These are phyloP conservation scores for Apis florea DNA, from an alignment of 1,140 invertebrate genomes.

Conservation along the genomic window DNA sequence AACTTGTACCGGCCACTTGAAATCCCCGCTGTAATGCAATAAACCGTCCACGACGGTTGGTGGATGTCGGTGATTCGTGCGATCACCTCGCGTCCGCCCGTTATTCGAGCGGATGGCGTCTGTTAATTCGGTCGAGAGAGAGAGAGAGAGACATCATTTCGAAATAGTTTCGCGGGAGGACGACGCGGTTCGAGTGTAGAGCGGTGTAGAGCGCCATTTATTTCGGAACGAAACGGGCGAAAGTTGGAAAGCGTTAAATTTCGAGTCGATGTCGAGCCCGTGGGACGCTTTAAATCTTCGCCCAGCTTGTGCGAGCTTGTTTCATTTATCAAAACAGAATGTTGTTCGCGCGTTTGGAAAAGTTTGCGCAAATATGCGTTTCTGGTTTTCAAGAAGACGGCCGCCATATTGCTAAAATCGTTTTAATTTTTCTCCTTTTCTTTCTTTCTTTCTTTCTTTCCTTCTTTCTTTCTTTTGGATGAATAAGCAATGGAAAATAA, in stretches of 20 bases:
- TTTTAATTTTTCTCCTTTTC: too few species aligned
- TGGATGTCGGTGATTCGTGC: constrained; percentile 5
- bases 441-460: too few species aligned
- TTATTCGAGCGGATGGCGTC: neutral
- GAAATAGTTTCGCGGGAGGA: neutral
- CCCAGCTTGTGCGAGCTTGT: neutral
- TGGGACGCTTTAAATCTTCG: neutral
- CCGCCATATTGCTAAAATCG: constrained; percentile 5
- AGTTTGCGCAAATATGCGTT: neutral
- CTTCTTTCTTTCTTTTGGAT: too few species aligned
- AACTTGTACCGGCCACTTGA: neutral
- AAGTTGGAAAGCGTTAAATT: constrained; percentile 16
- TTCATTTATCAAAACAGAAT: constrained; percentile 25
- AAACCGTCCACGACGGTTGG: neutral
- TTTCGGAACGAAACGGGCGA: neutral
- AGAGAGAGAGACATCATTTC: neutral
- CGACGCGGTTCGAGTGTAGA: too few species aligned
- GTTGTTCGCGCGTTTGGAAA: neutral
- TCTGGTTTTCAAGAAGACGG: neutral
- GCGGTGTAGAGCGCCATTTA: neutral
- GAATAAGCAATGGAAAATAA: too few species aligned
- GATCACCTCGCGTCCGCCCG: neutral
- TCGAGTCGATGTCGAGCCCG: neutral
- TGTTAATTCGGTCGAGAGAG: constrained; percentile 4
- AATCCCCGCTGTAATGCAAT: neutral